phyloP scores from a whole-genome alignment of 2,113 vertebrate genomes.

The Cranoglanis bouderius region DNA sequence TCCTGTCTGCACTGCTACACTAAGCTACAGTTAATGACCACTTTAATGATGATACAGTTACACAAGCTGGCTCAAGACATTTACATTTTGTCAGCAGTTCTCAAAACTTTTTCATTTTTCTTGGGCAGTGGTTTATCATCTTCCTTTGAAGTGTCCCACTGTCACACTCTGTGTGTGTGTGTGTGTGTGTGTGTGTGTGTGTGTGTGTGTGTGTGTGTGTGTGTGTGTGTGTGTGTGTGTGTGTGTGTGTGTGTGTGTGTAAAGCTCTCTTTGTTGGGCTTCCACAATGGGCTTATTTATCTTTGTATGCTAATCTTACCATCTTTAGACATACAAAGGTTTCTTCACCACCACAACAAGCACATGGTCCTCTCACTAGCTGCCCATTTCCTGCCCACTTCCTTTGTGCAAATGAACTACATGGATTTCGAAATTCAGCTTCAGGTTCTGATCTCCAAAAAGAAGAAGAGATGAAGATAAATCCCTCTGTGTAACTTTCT shows the following conservation, averaged over 20 bases:
- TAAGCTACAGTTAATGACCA: constrained; percentile 50
- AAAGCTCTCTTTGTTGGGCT: constrained; percentile 54
- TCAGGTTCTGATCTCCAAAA: not conserved
- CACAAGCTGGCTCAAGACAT: constrained; percentile 29
- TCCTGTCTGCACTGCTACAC: constrained; percentile 26
- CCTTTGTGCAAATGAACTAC: constrained; percentile 49
- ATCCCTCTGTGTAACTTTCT: not conserved
- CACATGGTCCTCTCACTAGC: constrained; percentile 37
- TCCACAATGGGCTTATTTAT: constrained; percentile 56
- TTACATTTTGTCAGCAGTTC: constrained; percentile 16
- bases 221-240: not conserved
- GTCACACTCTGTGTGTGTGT: not conserved
- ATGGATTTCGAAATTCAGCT: not conserved
- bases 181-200: not conserved
- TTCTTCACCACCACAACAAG: constrained; percentile 39
- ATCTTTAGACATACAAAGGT: constrained; percentile 56
- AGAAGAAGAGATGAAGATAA: not conserved
- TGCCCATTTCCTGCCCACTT: constrained; percentile 50
- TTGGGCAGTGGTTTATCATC: not conserved
- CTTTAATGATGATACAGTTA: constrained; percentile 37
- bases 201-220: not conserved
- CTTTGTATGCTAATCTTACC: constrained; percentile 57
- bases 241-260: not conserved
- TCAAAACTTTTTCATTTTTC: not conserved
- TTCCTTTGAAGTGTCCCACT: constrained; percentile 27